Base-by-base conservation (phyloP, 2,113 vertebrate genomes). In the Panthera leo region DNA sequence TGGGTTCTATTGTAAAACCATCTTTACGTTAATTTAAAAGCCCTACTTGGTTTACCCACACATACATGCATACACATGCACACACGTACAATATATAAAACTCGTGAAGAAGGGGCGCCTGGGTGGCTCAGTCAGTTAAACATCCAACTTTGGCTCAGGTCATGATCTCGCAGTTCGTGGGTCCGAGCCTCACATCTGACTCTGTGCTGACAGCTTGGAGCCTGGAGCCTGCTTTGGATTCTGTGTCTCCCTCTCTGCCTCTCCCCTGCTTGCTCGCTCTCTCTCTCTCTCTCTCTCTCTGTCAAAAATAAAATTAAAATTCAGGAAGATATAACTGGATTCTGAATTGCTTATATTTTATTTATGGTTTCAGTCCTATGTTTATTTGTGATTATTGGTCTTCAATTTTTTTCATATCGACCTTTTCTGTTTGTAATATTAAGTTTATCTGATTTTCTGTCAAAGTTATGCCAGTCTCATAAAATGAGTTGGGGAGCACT, bases 401-500 rank as follows among this genome's bases (percentile, higher is more conserved):
- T 94, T 23, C 51, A 94, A 51, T 82, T 94, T 96, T 94, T 94
- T 89, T 89, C 71, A 85, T 79, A 12, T 8, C 80, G 27, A 92
- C 15, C 21, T 89, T 73, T 95, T 83, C 31, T 95, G 65, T 15
- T 83, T 83, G 80, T 90, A 87, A 15, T n/a, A 84, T 39, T 61
- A 80, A 61, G 13, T 84, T 82, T 76, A 73, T 71, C 45, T 19
- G 12, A 67, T 67, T 88, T 92, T 88, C 61, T 90, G 68, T 76
- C 29, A 36, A 84, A 65, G 10, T 89, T 58, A 84, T 58, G 76
- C 58, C 68, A 48, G n/a, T 89, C 27, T 90, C 39, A 75, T n/a
- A 68, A 94, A 82, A 86, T 91, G 27, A 85, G 67, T 67, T 65
- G 71, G 18, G 73, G 21, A 31, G 2, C 4, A 88, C 73, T 86